Base-by-base conservation (phyloP, 2,797 vertebrate genomes). In the Glyptemys insculpta region DNA sequence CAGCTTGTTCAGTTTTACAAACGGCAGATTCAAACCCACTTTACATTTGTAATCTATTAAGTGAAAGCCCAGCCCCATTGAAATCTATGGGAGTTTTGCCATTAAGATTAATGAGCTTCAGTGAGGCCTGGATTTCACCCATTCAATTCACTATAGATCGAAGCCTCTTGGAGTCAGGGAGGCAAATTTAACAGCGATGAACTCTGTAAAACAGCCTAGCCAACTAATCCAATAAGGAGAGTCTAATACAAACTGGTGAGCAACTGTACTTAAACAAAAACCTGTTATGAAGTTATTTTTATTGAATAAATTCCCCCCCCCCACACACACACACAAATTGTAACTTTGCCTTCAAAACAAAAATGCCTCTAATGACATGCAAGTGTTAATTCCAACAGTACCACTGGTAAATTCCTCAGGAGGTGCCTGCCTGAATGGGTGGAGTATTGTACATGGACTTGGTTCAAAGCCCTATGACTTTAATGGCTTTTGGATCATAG, bases 261-360 rank as follows among this genome's bases (percentile, higher is more conserved):
- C 37, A 74, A 44, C 10, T 44, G 21, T 15, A 74, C 41, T 44
- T 74, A 96, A 96, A 92, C 81, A 92, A 91, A 94, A 88, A 2
- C 56, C 37, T 88, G 10, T 81, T 96, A 91, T 94, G 86, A 96
- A 96, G 83, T 6, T 81, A 6, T 44, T 74, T 7, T 53, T 91
- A 34, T 54, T 59, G 57, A 87, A 91, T 15, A 95, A 80, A 27
- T 37, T 78, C 81, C 11, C 14, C 87, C 2, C 12, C 8, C 23
- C 8, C 53, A 3, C 53, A 54, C 53, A 50, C 50, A 50, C 50
- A 50, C 80, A 76, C 88, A 91, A 96, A 80, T 47, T 87, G 31
- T 57, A 95, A 92, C 50, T 93, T 27, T 74, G 9, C 79, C 93
- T 90, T n/a, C 34, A 79, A 79, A 95, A 81, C 10, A 83, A 25